Evolutionary conservation across 2,888 invertebrate species (phyloP), one percentile per base, ranked within the genome.

Genomic region (Chloromyia formosa): DNA sequence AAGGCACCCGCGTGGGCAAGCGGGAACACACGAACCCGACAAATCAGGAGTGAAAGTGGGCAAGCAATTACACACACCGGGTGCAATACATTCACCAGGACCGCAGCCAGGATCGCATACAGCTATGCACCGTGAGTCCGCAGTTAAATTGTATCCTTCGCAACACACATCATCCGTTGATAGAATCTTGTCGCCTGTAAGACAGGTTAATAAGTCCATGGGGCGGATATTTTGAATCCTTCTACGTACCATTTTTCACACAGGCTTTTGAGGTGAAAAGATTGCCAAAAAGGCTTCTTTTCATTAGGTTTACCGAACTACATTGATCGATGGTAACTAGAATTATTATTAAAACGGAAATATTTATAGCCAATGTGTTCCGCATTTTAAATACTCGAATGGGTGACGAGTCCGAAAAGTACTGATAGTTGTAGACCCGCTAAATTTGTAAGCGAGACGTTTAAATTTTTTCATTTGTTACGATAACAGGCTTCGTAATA

Each of bases 1-100:
- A 75, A 88, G 86, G 78, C 90, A 90, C 1, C 89, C 89, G 9
- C 88, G 87, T 0, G 90, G 90, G 76, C 90, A 90, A 0, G 89
- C 88, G 0, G 89, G 85, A 0, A 89, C 82, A 78, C 90, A 90
- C 74, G 86, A 83, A 1, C 85, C 86, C 1, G 18, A 42, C 0
- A 45, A 5, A 58, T 74, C 61, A 42, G 49, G 45, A 35, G 74
- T 75, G 79, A 54, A 82, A 1, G 82, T 83, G 1, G 9, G 18
- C n/a, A 79, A 56, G 74, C 85, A 85, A 35, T 60, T 23, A 73
- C 84, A 85, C 14, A 72, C 73, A 27, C 81, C 74, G 0, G 81
- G 81, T 1, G 74, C 80, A 1, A 78, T 49, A 73, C 85, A 85
- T 0, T 76, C 69, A 5, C 83, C 82, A 77, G 81, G 80, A n/a